Conservation (phyloP, 2,797 vertebrate species). For the Sarcophilus harrisii region DNA sequence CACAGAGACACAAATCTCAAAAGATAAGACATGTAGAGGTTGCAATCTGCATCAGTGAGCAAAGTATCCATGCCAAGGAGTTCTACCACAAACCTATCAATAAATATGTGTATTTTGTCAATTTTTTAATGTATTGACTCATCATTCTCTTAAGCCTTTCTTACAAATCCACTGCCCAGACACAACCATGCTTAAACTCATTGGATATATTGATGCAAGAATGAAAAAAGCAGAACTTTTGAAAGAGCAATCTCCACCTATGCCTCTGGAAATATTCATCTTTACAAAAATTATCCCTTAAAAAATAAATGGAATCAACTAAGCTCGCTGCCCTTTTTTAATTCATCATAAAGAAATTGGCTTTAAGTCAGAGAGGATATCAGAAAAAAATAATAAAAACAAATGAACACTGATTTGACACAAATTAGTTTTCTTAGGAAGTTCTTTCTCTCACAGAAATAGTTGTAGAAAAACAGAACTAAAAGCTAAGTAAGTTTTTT, state of each 20-base stretch:
- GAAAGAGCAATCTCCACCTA: slow-evolving; percentile 32
- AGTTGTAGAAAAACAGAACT: background rate
- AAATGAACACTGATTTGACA: slow-evolving; percentile 62
- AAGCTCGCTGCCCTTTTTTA: slow-evolving; percentile 70
- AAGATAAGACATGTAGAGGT: background rate
- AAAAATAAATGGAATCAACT: slow-evolving; percentile 69
- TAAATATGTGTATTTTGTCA: background rate
- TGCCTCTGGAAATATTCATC: background rate
- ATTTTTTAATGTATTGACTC: background rate
- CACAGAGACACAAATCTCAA: background rate
- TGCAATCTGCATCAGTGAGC: background rate
- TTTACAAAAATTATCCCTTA: slow-evolving; percentile 60
- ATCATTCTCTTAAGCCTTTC: background rate
- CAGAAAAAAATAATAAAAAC: slow-evolving; percentile 50
- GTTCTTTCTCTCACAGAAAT: slow-evolving; percentile 54
- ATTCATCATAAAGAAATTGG: slow-evolving; percentile 85
- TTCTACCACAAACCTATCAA: background rate
- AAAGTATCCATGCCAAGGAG: background rate
- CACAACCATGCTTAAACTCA: background rate
- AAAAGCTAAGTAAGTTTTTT: slow-evolving; percentile 28
- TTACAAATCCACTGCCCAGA: background rate
- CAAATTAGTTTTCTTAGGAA: slow-evolving; percentile 56
- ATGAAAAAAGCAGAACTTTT: background rate
- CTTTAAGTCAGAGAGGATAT: slow-evolving; percentile 77
- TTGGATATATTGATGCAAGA: background rate